A percentile compares a stretch with the other conserved stretches of the same genome.
These are phyloP conservation scores for Oreochromis grahami DNA, from an alignment of 2,797 vertebrate genomes.

Conservation along the genomic window DNA sequence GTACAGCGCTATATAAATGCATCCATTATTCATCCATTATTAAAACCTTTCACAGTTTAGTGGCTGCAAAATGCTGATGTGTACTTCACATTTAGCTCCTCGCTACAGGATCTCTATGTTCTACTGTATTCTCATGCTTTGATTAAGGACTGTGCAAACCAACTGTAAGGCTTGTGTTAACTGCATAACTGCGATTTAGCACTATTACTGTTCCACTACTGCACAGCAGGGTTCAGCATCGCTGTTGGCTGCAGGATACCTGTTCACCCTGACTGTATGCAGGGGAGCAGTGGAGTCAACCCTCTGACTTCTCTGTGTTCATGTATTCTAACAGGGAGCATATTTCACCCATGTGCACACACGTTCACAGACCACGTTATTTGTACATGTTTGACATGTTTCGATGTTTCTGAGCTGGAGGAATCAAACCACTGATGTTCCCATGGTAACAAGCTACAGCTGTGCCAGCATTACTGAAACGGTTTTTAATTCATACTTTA, in stretches of 20 bases:
- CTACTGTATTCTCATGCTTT: neutral
- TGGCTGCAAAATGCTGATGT: neutral
- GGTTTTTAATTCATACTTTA: neutral
- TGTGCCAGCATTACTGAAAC: neutral
- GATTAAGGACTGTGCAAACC: neutral
- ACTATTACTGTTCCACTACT: conserved; percentile 17
- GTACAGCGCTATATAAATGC: too few species aligned
- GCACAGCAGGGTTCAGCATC: conserved; percentile 35
- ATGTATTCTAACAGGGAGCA: neutral
- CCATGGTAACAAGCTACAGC: neutral
- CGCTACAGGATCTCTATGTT: accelerated
- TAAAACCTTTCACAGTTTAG: neutral
- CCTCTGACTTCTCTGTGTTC: neutral
- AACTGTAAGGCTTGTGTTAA: neutral
- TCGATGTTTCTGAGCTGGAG: neutral
- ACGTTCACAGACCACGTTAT: neutral
- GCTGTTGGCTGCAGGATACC: neutral
- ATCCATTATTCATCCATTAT: too few species aligned
- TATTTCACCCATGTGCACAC: neutral
- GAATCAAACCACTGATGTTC: neutral
- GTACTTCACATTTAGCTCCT: neutral
- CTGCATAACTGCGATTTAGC: neutral
- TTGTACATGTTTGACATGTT: accelerated
- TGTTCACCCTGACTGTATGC: accelerated
- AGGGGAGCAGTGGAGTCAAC: neutral